Evolutionary conservation across 2,797 vertebrate species (phyloP).

Genomic region (Anas bahamensis): DNA sequence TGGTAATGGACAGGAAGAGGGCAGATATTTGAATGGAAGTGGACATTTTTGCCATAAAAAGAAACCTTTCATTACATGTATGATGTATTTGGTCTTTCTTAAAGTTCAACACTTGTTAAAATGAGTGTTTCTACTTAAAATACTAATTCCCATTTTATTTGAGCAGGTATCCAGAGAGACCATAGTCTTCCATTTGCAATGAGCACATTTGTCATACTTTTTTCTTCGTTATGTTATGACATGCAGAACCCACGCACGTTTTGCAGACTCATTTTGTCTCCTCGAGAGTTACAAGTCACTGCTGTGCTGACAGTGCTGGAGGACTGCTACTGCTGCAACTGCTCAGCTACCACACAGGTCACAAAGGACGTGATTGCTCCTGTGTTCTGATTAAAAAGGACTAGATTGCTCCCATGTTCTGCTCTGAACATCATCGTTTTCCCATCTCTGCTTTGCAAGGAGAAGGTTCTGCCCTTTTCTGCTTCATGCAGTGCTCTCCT

Average conservation of each 20-base stretch:
- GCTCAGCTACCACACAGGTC: background rate
- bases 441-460: background rate
- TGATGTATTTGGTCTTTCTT: background rate
- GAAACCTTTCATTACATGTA: background rate
- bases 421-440: background rate
- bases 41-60: background rate
- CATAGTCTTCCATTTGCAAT: background rate
- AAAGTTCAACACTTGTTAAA: background rate
- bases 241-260: constrained; percentile 32
- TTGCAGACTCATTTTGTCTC: constrained; percentile 49
- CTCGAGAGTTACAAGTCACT: constrained; percentile 3
- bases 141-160: background rate
- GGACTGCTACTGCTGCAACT: too few relatives aligned
- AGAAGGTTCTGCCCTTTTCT: background rate
- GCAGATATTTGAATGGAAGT: background rate
- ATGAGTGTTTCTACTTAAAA: constrained; percentile 7
- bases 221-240: constrained; percentile 51
- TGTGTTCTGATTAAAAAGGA: background rate
- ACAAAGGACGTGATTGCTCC: background rate
- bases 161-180: constrained; percentile 13
- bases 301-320: background rate
- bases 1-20: background rate
- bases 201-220: constrained; percentile 15
- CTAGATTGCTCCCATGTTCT: background rate
- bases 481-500: background rate